Evolutionary conservation across 2,797 vertebrate genomes (phyloP).

Genomic region (Mormyrops attenuatus): DNA sequence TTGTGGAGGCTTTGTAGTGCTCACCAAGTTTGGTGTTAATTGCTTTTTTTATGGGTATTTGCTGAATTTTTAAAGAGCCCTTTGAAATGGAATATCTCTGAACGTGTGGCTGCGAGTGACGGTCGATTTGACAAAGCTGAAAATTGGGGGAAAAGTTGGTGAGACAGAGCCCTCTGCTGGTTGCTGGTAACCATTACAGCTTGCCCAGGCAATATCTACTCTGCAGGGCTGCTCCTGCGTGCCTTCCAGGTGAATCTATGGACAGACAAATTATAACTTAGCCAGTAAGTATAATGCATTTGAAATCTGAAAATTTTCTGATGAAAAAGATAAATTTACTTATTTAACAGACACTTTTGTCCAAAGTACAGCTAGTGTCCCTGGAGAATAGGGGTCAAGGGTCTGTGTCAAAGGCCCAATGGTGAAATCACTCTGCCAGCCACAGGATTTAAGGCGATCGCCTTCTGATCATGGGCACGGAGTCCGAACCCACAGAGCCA

Average conservation of each 20-base stretch:
- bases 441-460: neutral
- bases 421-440: neutral
- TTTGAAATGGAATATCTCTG: neutral
- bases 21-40: neutral
- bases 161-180: neutral
- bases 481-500: neutral
- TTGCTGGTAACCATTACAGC: neutral
- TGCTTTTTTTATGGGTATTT: constrained; percentile 9
- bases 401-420: neutral
- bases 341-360: neutral
- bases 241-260: constrained; percentile 10
- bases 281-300: neutral
- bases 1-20: constrained; percentile 17
- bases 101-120: neutral
- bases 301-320: neutral
- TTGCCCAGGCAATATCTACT: neutral
- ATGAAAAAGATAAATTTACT: neutral
- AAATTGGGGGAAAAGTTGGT: neutral
- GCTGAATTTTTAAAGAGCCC: neutral
- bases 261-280: neutral
- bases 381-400: neutral
- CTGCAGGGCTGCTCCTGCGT: neutral
- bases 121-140: neutral
- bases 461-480: neutral
- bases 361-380: neutral